These are phyloP conservation scores for Alcis repandata DNA, from an alignment of 2,888 invertebrate species.

Conservation along the genomic window DNA sequence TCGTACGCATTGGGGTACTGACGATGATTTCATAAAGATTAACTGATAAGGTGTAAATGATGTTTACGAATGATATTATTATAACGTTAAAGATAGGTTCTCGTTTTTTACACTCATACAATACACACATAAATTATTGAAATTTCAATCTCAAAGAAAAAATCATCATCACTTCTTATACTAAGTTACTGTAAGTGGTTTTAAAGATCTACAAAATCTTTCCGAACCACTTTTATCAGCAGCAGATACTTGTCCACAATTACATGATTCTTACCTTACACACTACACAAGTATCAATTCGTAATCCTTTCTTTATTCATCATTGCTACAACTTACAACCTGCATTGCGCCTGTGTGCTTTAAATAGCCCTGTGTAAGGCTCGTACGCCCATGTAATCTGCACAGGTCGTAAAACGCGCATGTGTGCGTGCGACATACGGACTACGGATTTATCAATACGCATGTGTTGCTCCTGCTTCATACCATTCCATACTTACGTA, in stretches of 20 bases:
- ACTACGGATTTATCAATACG: conserved; percentile 56
- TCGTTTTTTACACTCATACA: no score
- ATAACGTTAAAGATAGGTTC: no score
- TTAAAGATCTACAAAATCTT: no score
- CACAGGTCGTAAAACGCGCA: conserved; percentile 41
- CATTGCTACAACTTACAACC: conserved; percentile 35
- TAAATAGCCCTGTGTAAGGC: conserved; percentile 27
- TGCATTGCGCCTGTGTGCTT: conserved; percentile 39
- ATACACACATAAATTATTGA: no score
- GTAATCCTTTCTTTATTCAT: conserved; percentile 15
- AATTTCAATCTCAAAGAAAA: no score
- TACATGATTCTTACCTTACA: neutral
- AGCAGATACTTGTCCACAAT: neutral
- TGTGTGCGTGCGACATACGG: conserved; percentile 56
- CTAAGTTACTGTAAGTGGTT: no score
- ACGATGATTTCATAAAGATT: no score
- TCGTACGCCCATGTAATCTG: conserved; percentile 30
- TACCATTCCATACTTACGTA: conserved; percentile 62
- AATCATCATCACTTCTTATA: no score
- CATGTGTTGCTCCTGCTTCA: conserved; percentile 62
- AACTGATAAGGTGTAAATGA: no score
- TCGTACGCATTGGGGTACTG: no score
- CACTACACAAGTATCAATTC: neutral
- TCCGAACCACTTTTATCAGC: no score
- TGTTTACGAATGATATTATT: no score